These are phyloP conservation scores for Pelodiscus sinensis DNA, from an alignment of 2,113 vertebrate genomes.

Conservation along the genomic window DNA sequence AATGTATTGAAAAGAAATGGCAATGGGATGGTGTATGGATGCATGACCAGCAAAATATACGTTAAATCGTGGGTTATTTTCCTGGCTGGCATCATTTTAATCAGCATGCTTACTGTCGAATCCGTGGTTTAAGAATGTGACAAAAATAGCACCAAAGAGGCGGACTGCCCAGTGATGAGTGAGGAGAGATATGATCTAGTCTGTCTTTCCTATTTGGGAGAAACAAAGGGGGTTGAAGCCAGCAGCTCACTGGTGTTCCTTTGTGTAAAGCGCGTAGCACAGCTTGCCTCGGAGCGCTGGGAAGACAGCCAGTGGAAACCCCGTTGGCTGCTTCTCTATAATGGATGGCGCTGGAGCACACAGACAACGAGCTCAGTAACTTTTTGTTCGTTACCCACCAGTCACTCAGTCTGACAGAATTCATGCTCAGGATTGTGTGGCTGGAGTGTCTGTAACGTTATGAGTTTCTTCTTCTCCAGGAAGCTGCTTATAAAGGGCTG, in stretches of 20 bases:
- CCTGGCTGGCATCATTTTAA: not conserved
- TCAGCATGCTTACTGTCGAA: slow-evolving; percentile 18
- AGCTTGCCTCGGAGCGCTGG: not conserved
- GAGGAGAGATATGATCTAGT: not conserved
- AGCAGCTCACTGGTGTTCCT: not conserved
- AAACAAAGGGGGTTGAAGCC: not conserved
- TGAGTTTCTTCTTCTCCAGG: not conserved
- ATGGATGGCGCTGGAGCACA: not conserved
- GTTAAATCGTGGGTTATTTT: not conserved
- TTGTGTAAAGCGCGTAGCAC: accelerated
- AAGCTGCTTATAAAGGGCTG: not conserved
- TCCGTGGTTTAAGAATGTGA: not conserved
- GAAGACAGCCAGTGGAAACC: not conserved
- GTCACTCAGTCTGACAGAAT: not conserved
- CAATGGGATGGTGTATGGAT: slow-evolving; percentile 23
- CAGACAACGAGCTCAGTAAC: not conserved
- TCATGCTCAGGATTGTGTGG: not conserved
- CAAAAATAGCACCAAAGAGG: not conserved
- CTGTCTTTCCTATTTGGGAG: not conserved
- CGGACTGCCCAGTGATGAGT: not conserved
- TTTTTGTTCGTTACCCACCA: not conserved
- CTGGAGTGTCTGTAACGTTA: not conserved
- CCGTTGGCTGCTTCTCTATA: not conserved
- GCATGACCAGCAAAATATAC: not conserved
- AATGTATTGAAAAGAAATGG: slow-evolving; percentile 39